phyloP scores from a whole-genome alignment of 2,888 invertebrate species.

The Protophormia terraenovae region DNA sequence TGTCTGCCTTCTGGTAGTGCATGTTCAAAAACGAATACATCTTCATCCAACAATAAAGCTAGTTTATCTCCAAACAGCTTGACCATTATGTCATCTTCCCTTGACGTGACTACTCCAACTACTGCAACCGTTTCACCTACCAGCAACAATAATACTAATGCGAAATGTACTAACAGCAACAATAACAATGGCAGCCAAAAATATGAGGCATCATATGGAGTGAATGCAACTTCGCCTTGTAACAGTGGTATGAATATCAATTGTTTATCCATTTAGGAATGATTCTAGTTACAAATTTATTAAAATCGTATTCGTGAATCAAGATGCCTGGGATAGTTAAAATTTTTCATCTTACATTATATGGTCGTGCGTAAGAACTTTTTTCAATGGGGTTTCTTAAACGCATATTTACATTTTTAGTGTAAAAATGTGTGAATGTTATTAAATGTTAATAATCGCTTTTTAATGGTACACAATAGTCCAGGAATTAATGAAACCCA shows the following conservation, averaged over 20 bases:
- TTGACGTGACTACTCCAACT: constrained; percentile 38
- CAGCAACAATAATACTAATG: constrained; percentile 16
- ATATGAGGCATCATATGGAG: constrained; percentile 32
- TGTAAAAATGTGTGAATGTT: too few species aligned
- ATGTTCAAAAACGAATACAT: background rate
- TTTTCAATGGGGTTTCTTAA: too few species aligned
- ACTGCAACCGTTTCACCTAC: constrained; percentile 16
- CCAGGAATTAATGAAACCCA: too few species aligned
- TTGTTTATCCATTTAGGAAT: too few species aligned
- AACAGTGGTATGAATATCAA: constrained; percentile 48
- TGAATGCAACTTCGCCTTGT: constrained; percentile 45
- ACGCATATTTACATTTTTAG: too few species aligned
- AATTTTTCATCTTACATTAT: too few species aligned
- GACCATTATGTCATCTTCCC: constrained; percentile 48
- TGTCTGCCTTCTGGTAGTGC: constrained; percentile 30
- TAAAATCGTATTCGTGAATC: too few species aligned
- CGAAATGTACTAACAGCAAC: constrained; percentile 28
- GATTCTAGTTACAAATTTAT: too few species aligned
- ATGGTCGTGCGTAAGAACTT: too few species aligned
- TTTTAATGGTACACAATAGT: too few species aligned
- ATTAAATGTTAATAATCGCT: too few species aligned
- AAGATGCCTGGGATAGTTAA: too few species aligned
- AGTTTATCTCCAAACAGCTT: constrained; percentile 22
- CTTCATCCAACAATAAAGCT: constrained; percentile 1
- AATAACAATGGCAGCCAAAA: constrained; percentile 38